These are phyloP conservation scores for Coenobita brevimanus DNA, from an alignment of 1,140 invertebrate genomes.

Conservation along the genomic window DNA sequence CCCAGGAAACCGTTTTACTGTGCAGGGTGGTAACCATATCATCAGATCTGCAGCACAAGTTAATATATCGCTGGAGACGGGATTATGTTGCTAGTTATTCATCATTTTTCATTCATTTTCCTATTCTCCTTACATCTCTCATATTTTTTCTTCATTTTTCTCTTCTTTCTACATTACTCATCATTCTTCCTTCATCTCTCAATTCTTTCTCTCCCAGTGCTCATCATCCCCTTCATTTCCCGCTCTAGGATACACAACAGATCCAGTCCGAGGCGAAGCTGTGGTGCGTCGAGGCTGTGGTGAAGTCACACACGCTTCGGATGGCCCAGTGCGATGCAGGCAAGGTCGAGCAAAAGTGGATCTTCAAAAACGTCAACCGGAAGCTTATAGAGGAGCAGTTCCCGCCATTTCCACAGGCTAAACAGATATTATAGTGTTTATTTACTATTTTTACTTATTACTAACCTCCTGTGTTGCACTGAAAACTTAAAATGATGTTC, in stretches of 20 bases:
- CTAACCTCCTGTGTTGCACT: too few relatives aligned
- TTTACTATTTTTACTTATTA: too few relatives aligned
- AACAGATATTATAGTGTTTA: too few relatives aligned
- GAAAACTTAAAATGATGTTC: too few relatives aligned
- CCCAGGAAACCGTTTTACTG: too few relatives aligned
- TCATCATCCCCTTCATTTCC: not conserved
- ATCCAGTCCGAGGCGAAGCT: slow-evolving; percentile 14
- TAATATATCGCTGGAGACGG: too few relatives aligned
- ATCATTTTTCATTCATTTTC: not conserved
- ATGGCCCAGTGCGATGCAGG: slow-evolving; percentile 25
- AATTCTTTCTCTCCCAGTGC: not conserved
- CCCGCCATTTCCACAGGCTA: slow-evolving; percentile 14
- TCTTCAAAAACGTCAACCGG: slow-evolving; percentile 10
- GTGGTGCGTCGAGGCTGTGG: slow-evolving; percentile 44
- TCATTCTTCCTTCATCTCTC: not conserved
- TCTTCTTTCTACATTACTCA: not conserved
- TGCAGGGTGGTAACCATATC: too few relatives aligned
- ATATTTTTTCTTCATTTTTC: not conserved
- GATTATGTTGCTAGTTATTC: too few relatives aligned
- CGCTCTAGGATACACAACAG: slow-evolving; percentile 41
- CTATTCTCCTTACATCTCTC: not conserved
- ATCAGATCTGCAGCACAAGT: too few relatives aligned
- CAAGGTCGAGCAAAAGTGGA: slow-evolving; percentile 44
- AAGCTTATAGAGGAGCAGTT: slow-evolving; percentile 30
- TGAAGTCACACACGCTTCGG: not conserved